Evolutionary conservation across 1,140 invertebrate species (phyloP).

Genomic region (Hesperophylax magnus): DNA sequence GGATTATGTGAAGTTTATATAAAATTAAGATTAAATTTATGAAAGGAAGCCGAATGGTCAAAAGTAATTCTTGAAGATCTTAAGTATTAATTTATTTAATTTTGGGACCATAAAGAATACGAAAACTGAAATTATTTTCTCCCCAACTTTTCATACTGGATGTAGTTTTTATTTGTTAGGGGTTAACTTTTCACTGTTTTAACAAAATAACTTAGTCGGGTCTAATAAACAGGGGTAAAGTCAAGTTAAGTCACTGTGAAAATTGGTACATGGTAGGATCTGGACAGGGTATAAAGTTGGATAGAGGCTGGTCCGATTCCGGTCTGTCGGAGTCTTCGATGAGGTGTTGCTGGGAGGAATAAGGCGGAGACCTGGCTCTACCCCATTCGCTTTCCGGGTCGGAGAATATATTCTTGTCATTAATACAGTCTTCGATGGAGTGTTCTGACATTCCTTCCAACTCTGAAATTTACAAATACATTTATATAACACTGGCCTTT

Average conservation of each 20-base stretch:
- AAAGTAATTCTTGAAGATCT: too few relatives aligned
- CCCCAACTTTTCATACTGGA: too few relatives aligned
- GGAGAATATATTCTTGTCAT: constrained; percentile 67
- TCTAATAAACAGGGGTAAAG: not conserved
- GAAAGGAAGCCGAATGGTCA: too few relatives aligned
- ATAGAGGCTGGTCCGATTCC: constrained; percentile 61
- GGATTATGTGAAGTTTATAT: too few relatives aligned
- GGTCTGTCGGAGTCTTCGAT: constrained; percentile 64
- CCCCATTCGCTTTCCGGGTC: constrained; percentile 69
- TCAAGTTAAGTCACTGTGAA: constrained; percentile 30
- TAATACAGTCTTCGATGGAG: constrained; percentile 53
- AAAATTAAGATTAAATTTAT: too few relatives aligned
- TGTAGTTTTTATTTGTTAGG: too few relatives aligned
- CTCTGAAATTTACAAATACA: constrained; percentile 41
- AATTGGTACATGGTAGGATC: constrained; percentile 21
- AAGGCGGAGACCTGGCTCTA: constrained; percentile 52
- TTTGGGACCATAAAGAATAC: too few relatives aligned
- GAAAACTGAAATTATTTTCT: too few relatives aligned
- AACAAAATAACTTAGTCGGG: too few relatives aligned
- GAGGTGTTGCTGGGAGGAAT: constrained; percentile 44
- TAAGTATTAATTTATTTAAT: too few relatives aligned
- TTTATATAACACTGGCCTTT: too few relatives aligned
- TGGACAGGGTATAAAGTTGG: constrained; percentile 23
- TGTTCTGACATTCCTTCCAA: constrained; percentile 54
- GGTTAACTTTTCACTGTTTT: too few relatives aligned